phyloP scores from a whole-genome alignment of 2,888 invertebrate species.

The Habroteleia sp. region DNA sequence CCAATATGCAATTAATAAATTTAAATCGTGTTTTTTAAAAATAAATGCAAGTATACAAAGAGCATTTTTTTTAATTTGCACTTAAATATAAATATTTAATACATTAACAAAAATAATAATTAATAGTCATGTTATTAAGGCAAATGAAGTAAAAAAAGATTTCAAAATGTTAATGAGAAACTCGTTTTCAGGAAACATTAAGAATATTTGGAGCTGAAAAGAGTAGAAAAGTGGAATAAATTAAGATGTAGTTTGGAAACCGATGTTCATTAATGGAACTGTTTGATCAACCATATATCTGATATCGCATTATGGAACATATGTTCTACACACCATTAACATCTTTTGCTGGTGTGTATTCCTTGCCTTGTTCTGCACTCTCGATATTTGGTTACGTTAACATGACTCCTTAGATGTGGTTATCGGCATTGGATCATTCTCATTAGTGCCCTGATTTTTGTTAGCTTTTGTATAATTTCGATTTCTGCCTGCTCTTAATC shows the following conservation, averaged over 20 bases:
- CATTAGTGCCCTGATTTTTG: constrained; percentile 38
- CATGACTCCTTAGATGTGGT: constrained; percentile 1
- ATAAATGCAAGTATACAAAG: too few species aligned
- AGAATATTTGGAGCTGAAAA: constrained; percentile 52
- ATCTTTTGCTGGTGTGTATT: constrained; percentile 71
- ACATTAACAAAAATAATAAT: too few species aligned
- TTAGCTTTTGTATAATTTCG: constrained; percentile 45
- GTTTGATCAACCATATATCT: constrained; percentile 36
- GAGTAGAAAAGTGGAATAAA: constrained; percentile 6
- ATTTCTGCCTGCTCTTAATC: constrained; percentile 55
- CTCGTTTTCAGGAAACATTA: too few species aligned
- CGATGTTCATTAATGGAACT: constrained; percentile 25
- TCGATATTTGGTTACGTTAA: too few species aligned
- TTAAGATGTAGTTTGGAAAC: constrained; percentile 47
- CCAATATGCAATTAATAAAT: too few species aligned
- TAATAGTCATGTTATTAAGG: too few species aligned
- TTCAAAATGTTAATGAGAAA: too few species aligned
- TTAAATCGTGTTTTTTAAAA: too few species aligned
- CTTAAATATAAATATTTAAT: too few species aligned
- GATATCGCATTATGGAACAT: constrained; percentile 53
- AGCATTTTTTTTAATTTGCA: too few species aligned
- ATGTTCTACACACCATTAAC: constrained; percentile 74
- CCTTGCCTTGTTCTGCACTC: constrained; percentile 7
- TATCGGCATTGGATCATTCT: constrained; percentile 16
- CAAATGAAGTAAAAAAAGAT: too few species aligned